Conservation (phyloP, 2,113 vertebrate species). For the Harpagus bidentatus region DNA sequence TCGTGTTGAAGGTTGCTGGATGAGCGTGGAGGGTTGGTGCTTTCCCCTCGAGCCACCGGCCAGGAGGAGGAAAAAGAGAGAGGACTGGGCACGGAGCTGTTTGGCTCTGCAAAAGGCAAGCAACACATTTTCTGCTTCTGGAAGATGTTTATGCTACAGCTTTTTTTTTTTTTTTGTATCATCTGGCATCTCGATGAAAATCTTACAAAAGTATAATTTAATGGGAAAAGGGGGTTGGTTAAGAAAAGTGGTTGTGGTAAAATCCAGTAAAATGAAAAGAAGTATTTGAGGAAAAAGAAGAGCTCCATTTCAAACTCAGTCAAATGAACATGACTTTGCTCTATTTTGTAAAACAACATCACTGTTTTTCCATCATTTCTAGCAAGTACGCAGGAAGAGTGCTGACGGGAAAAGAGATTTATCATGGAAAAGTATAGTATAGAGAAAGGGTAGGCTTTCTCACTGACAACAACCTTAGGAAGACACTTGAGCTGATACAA, state of each 20-base stretch:
- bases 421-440: neutral
- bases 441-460: neutral
- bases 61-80: neutral
- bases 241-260: neutral
- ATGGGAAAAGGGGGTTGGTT: neutral
- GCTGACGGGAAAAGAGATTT: neutral
- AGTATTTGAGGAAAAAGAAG: neutral
- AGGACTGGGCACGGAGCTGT: neutral
- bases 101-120: neutral
- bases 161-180: neutral
- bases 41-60: neutral
- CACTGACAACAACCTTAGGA: neutral
- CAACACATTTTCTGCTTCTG: neutral
- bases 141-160: neutral
- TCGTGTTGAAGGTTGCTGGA: neutral
- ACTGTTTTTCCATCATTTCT: neutral
- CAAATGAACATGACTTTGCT: neutral
- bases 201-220: neutral
- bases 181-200: neutral
- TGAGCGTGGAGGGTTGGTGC: neutral
- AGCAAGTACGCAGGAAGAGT: neutral
- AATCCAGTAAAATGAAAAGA: neutral
- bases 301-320: neutral
- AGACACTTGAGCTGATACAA: neutral
- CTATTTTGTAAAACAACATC: neutral